Evolutionary conservation across 2,113 vertebrate species (phyloP).

Genomic region (Pollimyrus isidori): DNA sequence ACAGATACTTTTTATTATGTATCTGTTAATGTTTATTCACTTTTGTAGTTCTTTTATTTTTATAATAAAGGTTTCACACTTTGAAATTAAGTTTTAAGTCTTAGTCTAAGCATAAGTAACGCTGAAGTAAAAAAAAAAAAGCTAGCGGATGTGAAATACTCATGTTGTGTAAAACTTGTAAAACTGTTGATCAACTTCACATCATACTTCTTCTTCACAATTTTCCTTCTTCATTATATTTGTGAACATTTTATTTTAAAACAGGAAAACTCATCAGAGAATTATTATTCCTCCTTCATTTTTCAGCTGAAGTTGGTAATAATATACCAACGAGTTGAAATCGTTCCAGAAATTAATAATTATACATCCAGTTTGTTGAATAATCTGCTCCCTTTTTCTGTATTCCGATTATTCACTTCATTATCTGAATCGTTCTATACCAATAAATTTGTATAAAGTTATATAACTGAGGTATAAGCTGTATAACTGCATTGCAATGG

Average conservation of each 20-base stretch:
- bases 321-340: background rate
- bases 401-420: background rate
- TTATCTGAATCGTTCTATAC: background rate
- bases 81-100: background rate
- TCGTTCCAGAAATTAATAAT: background rate
- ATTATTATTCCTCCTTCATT: background rate
- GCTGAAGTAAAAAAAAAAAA: background rate
- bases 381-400: background rate
- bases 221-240: background rate
- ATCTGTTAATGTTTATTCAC: background rate
- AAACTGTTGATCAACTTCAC: background rate
- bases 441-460: background rate
- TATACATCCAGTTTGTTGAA: background rate
- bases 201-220: background rate
- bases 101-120: background rate
- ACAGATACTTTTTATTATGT: background rate
- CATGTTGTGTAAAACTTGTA: background rate
- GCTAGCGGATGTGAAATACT: background rate
- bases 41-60: background rate
- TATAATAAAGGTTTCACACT: background rate
- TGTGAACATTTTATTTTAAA: background rate
- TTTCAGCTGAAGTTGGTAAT: background rate
- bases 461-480: background rate
- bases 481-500: background rate
- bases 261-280: background rate